Percentiles rank a stretch among this genome's conserved stretches.
Evolutionary conservation across 2,888 invertebrate species (phyloP).

Genomic region (Acrobasis consociella): DNA sequence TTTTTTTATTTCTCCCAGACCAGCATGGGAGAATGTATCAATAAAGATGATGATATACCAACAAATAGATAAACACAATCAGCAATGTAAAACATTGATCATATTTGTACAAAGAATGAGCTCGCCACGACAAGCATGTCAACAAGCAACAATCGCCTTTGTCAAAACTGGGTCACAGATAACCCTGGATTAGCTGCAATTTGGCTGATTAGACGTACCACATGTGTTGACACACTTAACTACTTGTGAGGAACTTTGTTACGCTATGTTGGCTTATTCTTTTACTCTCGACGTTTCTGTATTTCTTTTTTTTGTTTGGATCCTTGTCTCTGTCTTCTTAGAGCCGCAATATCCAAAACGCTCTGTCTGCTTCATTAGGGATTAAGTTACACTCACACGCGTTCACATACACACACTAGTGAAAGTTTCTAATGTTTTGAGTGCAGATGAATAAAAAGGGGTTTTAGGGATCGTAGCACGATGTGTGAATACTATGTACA

Average conservation of each 20-base stretch:
- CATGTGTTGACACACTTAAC: constrained; percentile 28
- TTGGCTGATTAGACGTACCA: constrained; percentile 50
- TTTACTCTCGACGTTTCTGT: neutral
- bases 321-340: too few relatives aligned
- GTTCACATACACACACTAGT: too few relatives aligned
- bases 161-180: constrained; percentile 56
- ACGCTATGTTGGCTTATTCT: neutral
- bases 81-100: neutral
- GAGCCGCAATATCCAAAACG: too few relatives aligned
- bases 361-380: too few relatives aligned
- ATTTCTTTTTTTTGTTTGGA: too few relatives aligned
- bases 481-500: too few relatives aligned
- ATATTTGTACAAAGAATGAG: neutral
- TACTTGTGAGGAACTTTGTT: neutral
- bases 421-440: too few relatives aligned
- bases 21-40: too few relatives aligned
- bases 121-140: constrained; percentile 32
- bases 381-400: too few relatives aligned
- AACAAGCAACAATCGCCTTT: constrained; percentile 32
- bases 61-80: neutral
- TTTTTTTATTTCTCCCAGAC: too few relatives aligned
- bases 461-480: too few relatives aligned
- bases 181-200: constrained; percentile 51
- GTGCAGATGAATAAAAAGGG: too few relatives aligned
- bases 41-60: neutral